phyloP scores from a whole-genome alignment of 2,888 invertebrate species.

The Drosophila diplacantha region DNA sequence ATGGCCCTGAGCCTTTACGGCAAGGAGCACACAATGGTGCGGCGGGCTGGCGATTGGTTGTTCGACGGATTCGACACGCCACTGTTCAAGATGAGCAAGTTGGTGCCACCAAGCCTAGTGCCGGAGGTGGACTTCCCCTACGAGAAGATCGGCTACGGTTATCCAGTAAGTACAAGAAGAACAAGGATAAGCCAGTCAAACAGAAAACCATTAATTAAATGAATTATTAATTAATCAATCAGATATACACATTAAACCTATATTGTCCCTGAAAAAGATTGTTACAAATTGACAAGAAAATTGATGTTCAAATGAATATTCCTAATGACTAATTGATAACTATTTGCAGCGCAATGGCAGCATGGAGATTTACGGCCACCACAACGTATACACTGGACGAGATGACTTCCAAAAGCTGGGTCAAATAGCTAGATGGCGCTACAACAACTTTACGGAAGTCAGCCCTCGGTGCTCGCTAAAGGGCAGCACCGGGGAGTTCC shows the following conservation, averaged over 20 bases:
- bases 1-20: slow-evolving; percentile 80
- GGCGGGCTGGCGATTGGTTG: slow-evolving; percentile 83
- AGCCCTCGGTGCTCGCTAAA: slow-evolving; percentile 81
- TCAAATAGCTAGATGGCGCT: slow-evolving; percentile 85
- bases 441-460: slow-evolving; percentile 79
- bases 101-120: slow-evolving; percentile 80
- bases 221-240: too few species aligned
- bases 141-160: slow-evolving; percentile 92
- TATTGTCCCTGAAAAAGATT: too few species aligned
- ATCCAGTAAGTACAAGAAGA: slow-evolving; percentile 79
- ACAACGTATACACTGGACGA: slow-evolving; percentile 86
- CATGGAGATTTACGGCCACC: slow-evolving; percentile 71
- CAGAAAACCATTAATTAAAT: too few species aligned
- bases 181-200: neutral
- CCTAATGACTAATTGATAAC: neutral
- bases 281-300: too few species aligned
- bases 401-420: slow-evolving; percentile 82
- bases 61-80: slow-evolving; percentile 89
- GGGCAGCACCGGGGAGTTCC: slow-evolving; percentile 89
- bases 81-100: slow-evolving; percentile 79
- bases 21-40: slow-evolving; percentile 80
- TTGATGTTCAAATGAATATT: neutral
- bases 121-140: slow-evolving; percentile 80
- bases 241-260: too few species aligned
- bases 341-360: slow-evolving; percentile 87